These are phyloP conservation scores for Zaprionus davidi DNA, from an alignment of 1,140 invertebrate genomes.

Conservation along the genomic window DNA sequence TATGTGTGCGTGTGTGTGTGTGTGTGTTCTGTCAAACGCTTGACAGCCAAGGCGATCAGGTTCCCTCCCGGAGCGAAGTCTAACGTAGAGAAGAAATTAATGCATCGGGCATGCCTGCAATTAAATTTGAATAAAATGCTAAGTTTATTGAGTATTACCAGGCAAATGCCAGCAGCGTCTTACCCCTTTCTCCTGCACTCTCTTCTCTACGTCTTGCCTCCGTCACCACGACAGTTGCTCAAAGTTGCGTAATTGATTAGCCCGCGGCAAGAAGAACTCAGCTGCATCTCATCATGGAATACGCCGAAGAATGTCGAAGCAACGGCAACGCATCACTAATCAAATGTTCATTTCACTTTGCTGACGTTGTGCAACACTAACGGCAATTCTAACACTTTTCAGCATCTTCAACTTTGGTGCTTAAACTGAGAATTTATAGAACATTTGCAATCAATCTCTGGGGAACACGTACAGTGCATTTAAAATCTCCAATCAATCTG, in stretches of 20 bases:
- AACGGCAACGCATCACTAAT: not conserved
- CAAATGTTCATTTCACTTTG: not conserved
- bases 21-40: slow-evolving; percentile 61
- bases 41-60: slow-evolving; percentile 68
- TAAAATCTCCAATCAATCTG: too few species aligned
- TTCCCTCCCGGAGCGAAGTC: slow-evolving; percentile 27
- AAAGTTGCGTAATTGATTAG: slow-evolving; percentile 71
- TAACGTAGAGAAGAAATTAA: slow-evolving; percentile 44
- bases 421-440: too few species aligned
- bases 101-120: slow-evolving; percentile 59
- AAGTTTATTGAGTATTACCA: slow-evolving; percentile 54
- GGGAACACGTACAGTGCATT: too few species aligned
- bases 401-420: too few species aligned
- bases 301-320: not conserved
- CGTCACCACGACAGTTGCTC: slow-evolving; percentile 12
- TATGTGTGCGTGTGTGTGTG: not conserved
- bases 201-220: not conserved
- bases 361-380: not conserved
- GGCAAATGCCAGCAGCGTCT: slow-evolving; percentile 21
- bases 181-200: slow-evolving; percentile 14
- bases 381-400: too few species aligned
- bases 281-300: slow-evolving; percentile 12
- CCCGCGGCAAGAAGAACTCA: slow-evolving; percentile 31
- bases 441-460: too few species aligned
- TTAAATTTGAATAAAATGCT: slow-evolving; percentile 78